Conservation (phyloP, 2,888 invertebrate species). For the Tetropium fuscum region DNA sequence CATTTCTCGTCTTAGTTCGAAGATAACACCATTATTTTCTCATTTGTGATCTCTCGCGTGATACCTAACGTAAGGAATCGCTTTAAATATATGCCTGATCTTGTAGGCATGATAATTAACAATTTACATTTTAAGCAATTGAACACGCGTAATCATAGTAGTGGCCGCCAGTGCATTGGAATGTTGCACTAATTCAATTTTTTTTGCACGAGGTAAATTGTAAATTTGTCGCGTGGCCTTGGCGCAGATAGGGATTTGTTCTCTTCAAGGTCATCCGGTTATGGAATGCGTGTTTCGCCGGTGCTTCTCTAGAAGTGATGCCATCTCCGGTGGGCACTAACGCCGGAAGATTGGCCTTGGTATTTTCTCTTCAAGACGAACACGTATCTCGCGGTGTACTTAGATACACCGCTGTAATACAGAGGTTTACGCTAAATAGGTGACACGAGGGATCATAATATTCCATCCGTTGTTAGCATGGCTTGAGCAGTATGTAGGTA, state of each 20-base stretch:
- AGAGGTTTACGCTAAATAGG: too few species aligned
- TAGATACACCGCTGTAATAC: too few species aligned
- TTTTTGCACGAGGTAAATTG: slow-evolving; percentile 6
- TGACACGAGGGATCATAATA: neutral
- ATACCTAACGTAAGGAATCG: slow-evolving; percentile 5
- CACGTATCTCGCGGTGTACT: too few species aligned
- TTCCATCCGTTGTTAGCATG: neutral
- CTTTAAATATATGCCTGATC: neutral
- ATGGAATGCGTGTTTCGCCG: slow-evolving; percentile 58
- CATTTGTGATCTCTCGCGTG: slow-evolving; percentile 4
- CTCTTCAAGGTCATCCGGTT: slow-evolving; percentile 58
- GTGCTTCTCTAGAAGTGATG: slow-evolving; percentile 46
- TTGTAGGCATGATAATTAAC: slow-evolving; percentile 11
- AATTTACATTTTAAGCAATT: slow-evolving; percentile 10
- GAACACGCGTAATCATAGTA: slow-evolving; percentile 12
- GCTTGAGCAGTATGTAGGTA: neutral
- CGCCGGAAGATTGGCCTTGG: slow-evolving; percentile 18
- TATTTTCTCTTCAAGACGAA: neutral
- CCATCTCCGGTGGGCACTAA: slow-evolving; percentile 14
- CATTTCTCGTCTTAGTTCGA: neutral
- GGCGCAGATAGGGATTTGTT: slow-evolving; percentile 52
- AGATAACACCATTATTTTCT: slow-evolving; percentile 13
- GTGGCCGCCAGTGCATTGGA: slow-evolving; percentile 1
- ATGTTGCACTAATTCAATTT: slow-evolving; percentile 6
- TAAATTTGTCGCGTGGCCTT: slow-evolving; percentile 47